A percentile compares a stretch with the other conserved stretches of the same genome.
Evolutionary conservation across 2,888 invertebrate genomes (phyloP).

Genomic region (Caenorhabditis angaria): DNA sequence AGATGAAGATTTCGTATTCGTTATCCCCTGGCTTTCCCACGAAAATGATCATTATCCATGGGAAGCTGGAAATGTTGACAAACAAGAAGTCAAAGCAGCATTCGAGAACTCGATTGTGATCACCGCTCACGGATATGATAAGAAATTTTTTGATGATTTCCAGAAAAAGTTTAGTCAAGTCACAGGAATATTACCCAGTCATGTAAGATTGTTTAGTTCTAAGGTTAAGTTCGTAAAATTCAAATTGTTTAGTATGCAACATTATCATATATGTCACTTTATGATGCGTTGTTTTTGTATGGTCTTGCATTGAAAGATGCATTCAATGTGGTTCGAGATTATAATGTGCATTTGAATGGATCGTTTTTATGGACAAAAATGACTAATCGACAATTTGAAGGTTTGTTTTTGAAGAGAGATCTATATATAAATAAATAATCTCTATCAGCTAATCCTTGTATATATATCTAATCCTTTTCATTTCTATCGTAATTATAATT

Average conservation of each 20-base stretch:
- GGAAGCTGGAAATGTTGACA: conserved; percentile 69
- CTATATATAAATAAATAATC: background rate
- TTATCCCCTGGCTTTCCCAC: conserved; percentile 70
- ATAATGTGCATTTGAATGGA: conserved; percentile 64
- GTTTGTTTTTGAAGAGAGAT: conserved; percentile 40
- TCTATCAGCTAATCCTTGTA: background rate
- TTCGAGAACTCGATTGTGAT: conserved; percentile 69
- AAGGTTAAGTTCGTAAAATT: background rate
- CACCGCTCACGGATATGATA: conserved; percentile 71
- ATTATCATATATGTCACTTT: conserved; percentile 68
- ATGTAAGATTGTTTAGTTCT: conserved; percentile 48
- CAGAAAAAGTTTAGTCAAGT: conserved; percentile 61
- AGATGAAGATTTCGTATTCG: conserved; percentile 66
- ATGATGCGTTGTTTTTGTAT: conserved; percentile 69
- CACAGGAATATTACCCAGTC: conserved; percentile 66
- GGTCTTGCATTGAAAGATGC: conserved; percentile 69
- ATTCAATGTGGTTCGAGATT: conserved; percentile 60
- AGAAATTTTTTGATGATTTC: conserved; percentile 70
- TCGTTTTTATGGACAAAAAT: conserved; percentile 66
- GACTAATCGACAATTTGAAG: conserved; percentile 65
- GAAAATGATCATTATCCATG: conserved; percentile 70
- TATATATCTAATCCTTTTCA: background rate
- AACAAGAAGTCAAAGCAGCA: conserved; percentile 65
- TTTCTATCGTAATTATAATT: background rate
- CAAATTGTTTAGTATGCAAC: conserved; percentile 61